Evolutionary conservation across 2,888 invertebrate species (phyloP), one percentile per base, ranked within the genome.

Genomic region (Polydesmus complanatus): DNA sequence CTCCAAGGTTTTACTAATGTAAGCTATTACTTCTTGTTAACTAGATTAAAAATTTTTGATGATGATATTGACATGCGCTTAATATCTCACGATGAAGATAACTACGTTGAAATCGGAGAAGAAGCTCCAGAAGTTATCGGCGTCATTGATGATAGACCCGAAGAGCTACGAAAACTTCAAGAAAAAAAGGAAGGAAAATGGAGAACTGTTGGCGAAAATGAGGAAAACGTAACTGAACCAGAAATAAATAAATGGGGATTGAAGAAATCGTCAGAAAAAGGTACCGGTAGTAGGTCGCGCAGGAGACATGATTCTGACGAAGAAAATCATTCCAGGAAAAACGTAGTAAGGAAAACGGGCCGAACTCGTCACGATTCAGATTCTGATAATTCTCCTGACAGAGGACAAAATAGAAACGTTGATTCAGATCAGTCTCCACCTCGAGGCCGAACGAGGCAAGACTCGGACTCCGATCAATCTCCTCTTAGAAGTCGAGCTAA

Each of bases 121-220:
- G 91, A 94, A 73, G 89, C 86, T 0, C 95, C 95, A 0, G 86
- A 87, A 72, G 84, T 95, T 64, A 93, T 87, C 0, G 91, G 87
- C 1, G 80, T 93, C 58, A 80, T 91, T 56, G 93, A 93, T 71
- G 92, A 93, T 54, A 73, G 87, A 66, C 85, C 87, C 0, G 78
- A 82, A 59, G 81, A 85, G 65, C 68, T 86, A 8, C 67, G 27
- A 22, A 26, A 68, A 59, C 65, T 66, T 27, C 62, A 73, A 27
- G 73, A 73, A 62, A 62, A 65, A 65, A 64, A 65, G 55, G 49
- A 61, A 65, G 60, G 57, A 25, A 49, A 62, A n/a, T 64, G 64
- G 18, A 54, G 21, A 23, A 48, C 37, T 3, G 27, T 14, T 27
- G 3, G 18, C 54, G 60, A 47, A 22, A 48, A 1, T 11, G 27